A percentile compares a stretch with the other conserved stretches of the same genome.
Conservation (phyloP, 2,888 invertebrate species). For the Drosophila buzzatii region DNA sequence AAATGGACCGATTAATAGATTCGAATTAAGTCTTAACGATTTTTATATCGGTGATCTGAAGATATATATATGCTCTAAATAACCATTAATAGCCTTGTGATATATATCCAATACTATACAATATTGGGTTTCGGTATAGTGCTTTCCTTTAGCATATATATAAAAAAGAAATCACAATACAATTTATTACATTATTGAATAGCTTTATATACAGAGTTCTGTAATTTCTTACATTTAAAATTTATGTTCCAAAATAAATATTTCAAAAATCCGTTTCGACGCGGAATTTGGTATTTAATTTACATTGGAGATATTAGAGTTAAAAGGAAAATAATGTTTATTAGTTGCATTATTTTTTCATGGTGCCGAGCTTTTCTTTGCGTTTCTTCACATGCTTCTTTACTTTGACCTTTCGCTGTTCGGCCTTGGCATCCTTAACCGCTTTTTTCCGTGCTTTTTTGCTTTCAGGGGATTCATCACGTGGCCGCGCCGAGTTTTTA, state of each 20-base stretch:
- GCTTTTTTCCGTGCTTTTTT: constrained; percentile 94
- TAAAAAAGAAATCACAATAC: background rate
- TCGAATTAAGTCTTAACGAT: no score
- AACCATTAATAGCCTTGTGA: background rate
- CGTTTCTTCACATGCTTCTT: constrained; percentile 97
- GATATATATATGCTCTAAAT: background rate
- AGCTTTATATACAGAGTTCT: background rate
- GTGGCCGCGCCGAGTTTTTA: constrained; percentile 89
- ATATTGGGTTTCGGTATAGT: no score
- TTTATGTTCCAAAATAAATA: background rate
- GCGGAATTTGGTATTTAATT: constrained; percentile 1
- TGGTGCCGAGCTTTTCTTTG: constrained; percentile 88
- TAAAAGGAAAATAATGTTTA: background rate
- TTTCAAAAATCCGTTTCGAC: background rate
- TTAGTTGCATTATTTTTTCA: constrained; percentile 82
- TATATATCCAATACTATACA: background rate
- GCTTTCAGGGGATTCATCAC: constrained; percentile 92
- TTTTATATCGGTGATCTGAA: background rate
- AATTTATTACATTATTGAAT: background rate
- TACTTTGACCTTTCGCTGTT: constrained; percentile 94
- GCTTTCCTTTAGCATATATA: background rate
- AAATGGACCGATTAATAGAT: background rate
- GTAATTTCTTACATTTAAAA: background rate
- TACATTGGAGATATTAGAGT: constrained; percentile 10
- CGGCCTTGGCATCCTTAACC: constrained; percentile 94